These are phyloP conservation scores for Brachirus orientalis DNA, from an alignment of 2,113 vertebrate species.

Conservation along the genomic window DNA sequence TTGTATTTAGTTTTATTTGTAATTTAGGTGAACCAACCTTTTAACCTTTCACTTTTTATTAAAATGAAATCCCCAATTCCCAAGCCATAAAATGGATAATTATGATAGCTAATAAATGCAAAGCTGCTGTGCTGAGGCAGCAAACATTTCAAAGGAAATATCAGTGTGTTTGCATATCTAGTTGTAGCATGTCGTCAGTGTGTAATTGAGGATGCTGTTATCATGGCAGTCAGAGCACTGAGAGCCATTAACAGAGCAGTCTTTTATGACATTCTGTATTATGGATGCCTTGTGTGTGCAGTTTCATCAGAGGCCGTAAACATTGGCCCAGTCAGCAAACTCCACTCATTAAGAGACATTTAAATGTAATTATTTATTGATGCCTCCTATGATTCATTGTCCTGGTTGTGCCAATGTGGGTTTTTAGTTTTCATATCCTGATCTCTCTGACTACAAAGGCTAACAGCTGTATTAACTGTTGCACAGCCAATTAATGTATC, in stretches of 20 bases:
- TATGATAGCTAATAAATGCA: slow-evolving; percentile 48
- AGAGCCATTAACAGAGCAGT: slow-evolving; percentile 76
- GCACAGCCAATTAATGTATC: slow-evolving; percentile 34
- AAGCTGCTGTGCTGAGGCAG: slow-evolving; percentile 48
- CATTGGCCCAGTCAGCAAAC: slow-evolving; percentile 81
- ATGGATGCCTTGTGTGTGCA: slow-evolving; percentile 75
- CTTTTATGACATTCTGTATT: slow-evolving; percentile 80
- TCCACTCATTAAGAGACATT: slow-evolving; percentile 83
- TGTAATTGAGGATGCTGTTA: slow-evolving; percentile 75
- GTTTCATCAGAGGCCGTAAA: slow-evolving; percentile 79
- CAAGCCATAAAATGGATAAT: slow-evolving; percentile 39
- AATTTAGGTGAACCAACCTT: slow-evolving; percentile 4
- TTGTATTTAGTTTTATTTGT: not conserved
- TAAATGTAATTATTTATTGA: slow-evolving; percentile 88
- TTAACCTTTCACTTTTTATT: slow-evolving; percentile 8
- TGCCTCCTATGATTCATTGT: slow-evolving; percentile 81
- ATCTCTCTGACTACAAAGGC: slow-evolving; percentile 62
- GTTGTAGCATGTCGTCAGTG: slow-evolving; percentile 67
- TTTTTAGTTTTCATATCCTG: slow-evolving; percentile 69
- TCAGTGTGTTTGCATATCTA: slow-evolving; percentile 69
- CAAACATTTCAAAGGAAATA: slow-evolving; percentile 54
- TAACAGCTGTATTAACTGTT: slow-evolving; percentile 72
- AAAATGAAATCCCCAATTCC: slow-evolving; percentile 38
- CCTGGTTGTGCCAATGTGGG: slow-evolving; percentile 56
- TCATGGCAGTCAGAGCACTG: slow-evolving; percentile 69